phyloP scores from a whole-genome alignment of 2,797 vertebrate genomes.

The Parauchenoglanis punctatus region DNA sequence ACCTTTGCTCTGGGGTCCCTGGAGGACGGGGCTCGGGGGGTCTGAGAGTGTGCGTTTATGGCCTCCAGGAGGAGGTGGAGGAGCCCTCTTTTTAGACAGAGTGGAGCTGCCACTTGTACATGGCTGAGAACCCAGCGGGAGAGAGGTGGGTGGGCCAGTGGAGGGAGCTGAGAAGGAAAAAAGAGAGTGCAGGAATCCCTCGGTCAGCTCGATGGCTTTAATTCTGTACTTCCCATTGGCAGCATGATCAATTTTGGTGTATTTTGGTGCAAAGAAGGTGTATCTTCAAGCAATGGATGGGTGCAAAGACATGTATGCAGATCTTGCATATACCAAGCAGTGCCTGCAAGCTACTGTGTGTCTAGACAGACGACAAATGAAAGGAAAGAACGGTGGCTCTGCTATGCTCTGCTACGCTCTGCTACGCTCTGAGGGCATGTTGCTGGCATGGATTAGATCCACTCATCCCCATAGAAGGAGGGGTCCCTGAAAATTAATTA shows the following conservation, averaged over 20 bases:
- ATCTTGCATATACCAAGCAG: neutral
- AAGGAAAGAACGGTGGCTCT: too few species aligned
- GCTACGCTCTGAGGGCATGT: neutral
- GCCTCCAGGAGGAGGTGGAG: slow-evolving; percentile 86
- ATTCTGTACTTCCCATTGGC: neutral
- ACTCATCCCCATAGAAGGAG: neutral
- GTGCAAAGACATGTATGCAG: neutral
- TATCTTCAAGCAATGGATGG: neutral
- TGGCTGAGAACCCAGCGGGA: slow-evolving; percentile 83
- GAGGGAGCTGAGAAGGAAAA: slow-evolving; percentile 69
- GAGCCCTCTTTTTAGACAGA: slow-evolving; percentile 90
- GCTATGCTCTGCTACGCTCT: neutral
- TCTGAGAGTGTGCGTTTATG: slow-evolving; percentile 91
- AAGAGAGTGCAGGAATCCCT: neutral
- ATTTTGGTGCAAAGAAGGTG: neutral
- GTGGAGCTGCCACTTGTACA: slow-evolving; percentile 84
- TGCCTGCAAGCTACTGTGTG: neutral
- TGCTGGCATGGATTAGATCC: too few species aligned
- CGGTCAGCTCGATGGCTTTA: neutral
- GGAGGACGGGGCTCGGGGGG: slow-evolving; percentile 88
- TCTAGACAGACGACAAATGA: neutral
- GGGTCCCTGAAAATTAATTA: neutral
- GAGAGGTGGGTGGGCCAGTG: slow-evolving; percentile 80
- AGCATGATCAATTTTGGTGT: neutral
- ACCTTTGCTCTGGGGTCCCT: slow-evolving; percentile 86